Percentiles rank a stretch among this genome's conserved stretches.
These are phyloP conservation scores for Antennarius striatus DNA, from an alignment of 2,113 vertebrate genomes.

Conservation along the genomic window DNA sequence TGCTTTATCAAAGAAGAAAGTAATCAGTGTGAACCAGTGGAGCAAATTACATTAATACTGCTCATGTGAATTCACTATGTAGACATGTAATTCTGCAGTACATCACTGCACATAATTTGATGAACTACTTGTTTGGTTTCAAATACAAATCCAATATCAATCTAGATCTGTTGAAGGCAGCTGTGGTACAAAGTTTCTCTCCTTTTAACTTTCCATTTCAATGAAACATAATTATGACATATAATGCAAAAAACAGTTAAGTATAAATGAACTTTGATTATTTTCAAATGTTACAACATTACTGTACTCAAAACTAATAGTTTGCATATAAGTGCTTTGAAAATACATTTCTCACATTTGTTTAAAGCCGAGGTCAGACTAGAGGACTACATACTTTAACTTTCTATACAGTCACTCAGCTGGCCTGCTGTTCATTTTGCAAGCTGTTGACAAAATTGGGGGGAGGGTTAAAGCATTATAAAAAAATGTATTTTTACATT, in stretches of 20 bases:
- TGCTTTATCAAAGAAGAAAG: slow-evolving; percentile 18
- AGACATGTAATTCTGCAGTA: slow-evolving; percentile 24
- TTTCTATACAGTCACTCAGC: background rate
- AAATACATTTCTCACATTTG: background rate
- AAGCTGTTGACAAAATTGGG: background rate
- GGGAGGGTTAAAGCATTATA: background rate
- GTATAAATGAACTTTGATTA: background rate
- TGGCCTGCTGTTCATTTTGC: background rate
- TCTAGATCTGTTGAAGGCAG: slow-evolving; percentile 27
- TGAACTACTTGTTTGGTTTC: too few species aligned
- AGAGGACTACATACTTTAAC: background rate
- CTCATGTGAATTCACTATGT: slow-evolving; percentile 10
- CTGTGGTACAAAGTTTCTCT: slow-evolving; percentile 12
- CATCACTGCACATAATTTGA: slow-evolving; percentile 10
- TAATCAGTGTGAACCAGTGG: slow-evolving; percentile 34
- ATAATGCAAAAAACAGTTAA: slow-evolving; percentile 8
- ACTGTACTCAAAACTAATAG: background rate
- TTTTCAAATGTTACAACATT: slow-evolving; percentile 21
- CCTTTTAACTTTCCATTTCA: background rate
- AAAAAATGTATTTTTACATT: background rate
- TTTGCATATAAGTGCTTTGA: too few species aligned
- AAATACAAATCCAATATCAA: background rate
- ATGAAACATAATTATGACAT: background rate
- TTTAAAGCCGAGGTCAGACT: slow-evolving; percentile 51
- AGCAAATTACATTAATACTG: slow-evolving; percentile 23